These are phyloP conservation scores for Salvator merianae DNA, from an alignment of 2,113 vertebrate genomes.

Conservation along the genomic window DNA sequence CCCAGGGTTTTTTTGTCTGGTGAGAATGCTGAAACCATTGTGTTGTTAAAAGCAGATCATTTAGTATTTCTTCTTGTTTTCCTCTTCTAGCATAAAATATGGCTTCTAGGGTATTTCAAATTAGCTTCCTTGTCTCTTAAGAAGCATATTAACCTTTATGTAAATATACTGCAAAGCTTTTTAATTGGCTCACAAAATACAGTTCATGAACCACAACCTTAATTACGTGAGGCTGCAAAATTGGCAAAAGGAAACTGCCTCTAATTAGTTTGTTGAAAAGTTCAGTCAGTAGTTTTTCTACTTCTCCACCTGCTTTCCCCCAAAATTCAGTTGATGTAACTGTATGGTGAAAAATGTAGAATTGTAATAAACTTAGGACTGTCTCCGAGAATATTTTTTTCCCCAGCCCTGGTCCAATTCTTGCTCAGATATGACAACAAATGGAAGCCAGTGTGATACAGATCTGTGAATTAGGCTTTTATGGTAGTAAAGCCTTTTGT, in stretches of 20 bases:
- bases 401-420: no score
- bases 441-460: background rate
- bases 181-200: slow-evolving; percentile 28
- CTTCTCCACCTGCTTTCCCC: background rate
- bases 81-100: background rate
- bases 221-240: background rate
- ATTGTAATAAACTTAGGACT: no score
- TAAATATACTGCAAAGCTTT: background rate
- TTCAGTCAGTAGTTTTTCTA: slow-evolving; percentile 1
- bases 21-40: background rate
- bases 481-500: background rate
- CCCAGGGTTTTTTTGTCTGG: background rate
- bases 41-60: background rate
- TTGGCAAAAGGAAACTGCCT: slow-evolving; percentile 6
- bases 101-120: background rate
- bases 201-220: slow-evolving; percentile 2
- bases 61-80: background rate
- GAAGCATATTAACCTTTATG: background rate
- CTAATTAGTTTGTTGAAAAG: slow-evolving; percentile 23
- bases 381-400: no score
- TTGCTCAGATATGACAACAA: background rate
- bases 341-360: background rate
- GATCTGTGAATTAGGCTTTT: background rate
- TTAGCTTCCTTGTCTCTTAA: background rate
- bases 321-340: slow-evolving; percentile 33